These are phyloP conservation scores for Himantopus leucocephalus DNA, from an alignment of 2,113 vertebrate species.

Conservation along the genomic window DNA sequence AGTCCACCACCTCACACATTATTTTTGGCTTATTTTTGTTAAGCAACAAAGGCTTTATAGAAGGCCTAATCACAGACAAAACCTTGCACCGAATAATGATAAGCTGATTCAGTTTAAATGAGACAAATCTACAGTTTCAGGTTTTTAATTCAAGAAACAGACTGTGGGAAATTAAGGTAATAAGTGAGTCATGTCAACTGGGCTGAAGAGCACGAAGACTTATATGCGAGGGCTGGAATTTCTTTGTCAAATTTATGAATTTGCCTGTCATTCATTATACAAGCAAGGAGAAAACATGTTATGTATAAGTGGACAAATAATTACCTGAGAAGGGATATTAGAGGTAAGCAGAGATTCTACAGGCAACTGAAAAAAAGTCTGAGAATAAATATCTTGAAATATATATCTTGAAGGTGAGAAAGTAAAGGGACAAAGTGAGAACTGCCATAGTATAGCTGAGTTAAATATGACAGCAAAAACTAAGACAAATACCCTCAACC, in stretches of 20 bases:
- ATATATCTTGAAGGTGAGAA: background rate
- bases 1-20: background rate
- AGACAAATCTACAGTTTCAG: background rate
- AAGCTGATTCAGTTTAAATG: background rate
- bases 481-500: background rate
- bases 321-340: background rate
- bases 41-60: background rate
- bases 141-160: background rate
- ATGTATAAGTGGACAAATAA: background rate
- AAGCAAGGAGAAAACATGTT: background rate
- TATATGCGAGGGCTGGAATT: background rate
- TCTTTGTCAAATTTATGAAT: background rate
- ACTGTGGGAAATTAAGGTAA: background rate
- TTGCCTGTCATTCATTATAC: background rate
- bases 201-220: background rate
- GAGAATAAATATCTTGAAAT: background rate
- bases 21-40: background rate
- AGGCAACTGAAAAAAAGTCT: background rate
- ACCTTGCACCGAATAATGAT: background rate
- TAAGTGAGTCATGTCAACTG: background rate
- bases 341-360: background rate
- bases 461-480: background rate
- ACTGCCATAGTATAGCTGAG: background rate
- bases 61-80: background rate
- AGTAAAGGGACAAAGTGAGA: background rate